Evolutionary conservation across 2,888 invertebrate species (phyloP), one percentile per base, ranked within the genome.

Genomic region (Bugulina stolonifera): DNA sequence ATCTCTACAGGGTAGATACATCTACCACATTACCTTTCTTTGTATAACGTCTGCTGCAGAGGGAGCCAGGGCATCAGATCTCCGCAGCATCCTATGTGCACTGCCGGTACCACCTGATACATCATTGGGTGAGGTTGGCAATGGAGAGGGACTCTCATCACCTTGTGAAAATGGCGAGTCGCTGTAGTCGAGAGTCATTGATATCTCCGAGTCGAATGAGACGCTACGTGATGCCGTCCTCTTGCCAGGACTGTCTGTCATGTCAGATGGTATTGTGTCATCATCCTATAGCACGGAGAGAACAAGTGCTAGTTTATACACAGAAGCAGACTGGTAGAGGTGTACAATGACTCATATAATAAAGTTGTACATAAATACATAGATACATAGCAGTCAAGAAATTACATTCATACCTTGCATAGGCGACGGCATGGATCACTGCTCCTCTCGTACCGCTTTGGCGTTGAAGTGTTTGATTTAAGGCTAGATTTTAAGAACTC

Each of bases 401-500:
- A n/a, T n/a, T n/a, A n/a, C n/a, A n/a, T n/a, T n/a, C n/a, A 5
- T 10, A 43, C 43, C 43, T 43, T 43, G 10, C 5, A 43, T 18
- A 43, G 43, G 5, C 43, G 10, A 43, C 10, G 5, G 18, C 10
- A 43, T 43, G 43, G 18, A 43, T 43, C 43, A 43, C 43, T 43
- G 43, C 43, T 3, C 18, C 43, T 3, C n/a, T 55, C 55, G 10
- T 5, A 23, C 32, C 27, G 22, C 27, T 64, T 64, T 3, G 64
- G 64, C 1, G 64, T 64, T 64, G 64, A 64, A 10, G 64, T 64
- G 64, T 64, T 25, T 2, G 64, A 64, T 27, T 64, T 64, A 34
- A 64, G 64, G n/a, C 64, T 64, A 29, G 64, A 64, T 27, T 64
- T 64, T 5, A 64, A 32, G 18, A 34, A 29, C 10, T 64, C 64